Evolutionary conservation across 1,140 invertebrate genomes (phyloP), one percentile per base, ranked within the genome.

Genomic region (Drosophila bifasciata): DNA sequence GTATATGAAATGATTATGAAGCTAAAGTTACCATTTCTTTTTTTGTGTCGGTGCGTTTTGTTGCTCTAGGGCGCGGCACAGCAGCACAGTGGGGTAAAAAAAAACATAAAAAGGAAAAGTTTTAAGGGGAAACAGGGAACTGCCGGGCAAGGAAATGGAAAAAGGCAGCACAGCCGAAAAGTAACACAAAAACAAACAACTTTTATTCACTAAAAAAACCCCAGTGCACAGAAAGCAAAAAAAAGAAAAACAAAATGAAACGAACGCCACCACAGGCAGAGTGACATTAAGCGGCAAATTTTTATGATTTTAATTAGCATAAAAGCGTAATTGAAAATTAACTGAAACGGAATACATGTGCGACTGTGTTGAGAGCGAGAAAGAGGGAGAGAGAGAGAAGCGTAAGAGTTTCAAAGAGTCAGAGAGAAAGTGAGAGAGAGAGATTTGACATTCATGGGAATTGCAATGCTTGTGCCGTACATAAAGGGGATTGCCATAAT

Each of bases 241-340:
- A 64, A 45, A 21, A 16, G 60, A 63, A 69, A 48, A 69, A 48
- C 50, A 46, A 66, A 67, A 68, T 68, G 25, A 55, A 69, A 56
- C 66, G 41, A 72, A 51, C 53, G 52, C 70, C 52, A 57, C 60
- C 60, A 58, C 61, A 75, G 66, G 52, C 79, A 68, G 70, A 68
- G 70, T 60, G 62, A 74, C 76, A 69, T 63, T 69, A 83, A 76
- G 70, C 77, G 53, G 73, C 59, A 63, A 58, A 62, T 62, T 85
- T 85, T 74, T 70, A 63, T 69, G 73, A 67, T 86, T 85, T 86
- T 85, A 85, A 85, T 85, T 85, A 85, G 81, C 81, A 86, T 85
- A 81, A 85, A 85, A 85, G 81, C 77, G 68, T 86, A 86, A 85
- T 85, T 86, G 73, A 86, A 86, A 86, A 86, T 86, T 80, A 81